A percentile compares a stretch with the other conserved stretches of the same genome.
These are phyloP conservation scores for Pipa parva DNA, from an alignment of 2,113 vertebrate genomes.

Conservation along the genomic window DNA sequence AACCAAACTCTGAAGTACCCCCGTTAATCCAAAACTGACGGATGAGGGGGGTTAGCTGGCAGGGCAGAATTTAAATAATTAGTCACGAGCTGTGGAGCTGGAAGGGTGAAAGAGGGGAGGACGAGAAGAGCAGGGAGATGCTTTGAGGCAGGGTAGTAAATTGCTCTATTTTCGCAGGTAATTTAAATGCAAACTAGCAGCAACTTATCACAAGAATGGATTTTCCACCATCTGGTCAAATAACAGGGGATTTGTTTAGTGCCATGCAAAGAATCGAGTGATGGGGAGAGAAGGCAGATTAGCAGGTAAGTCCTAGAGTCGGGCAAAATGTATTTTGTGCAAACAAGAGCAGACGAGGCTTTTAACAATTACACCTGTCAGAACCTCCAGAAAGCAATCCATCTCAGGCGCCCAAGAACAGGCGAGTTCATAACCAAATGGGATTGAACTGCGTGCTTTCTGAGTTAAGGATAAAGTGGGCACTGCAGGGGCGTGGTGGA, in stretches of 20 bases:
- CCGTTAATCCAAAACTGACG: slow-evolving; percentile 31
- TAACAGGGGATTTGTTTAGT: slow-evolving; percentile 99
- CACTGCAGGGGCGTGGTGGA: slow-evolving; percentile 16
- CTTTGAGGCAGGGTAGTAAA: slow-evolving; percentile 99
- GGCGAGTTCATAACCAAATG: slow-evolving; percentile 92
- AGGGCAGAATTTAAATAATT: slow-evolving; percentile 93
- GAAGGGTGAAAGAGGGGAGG: slow-evolving; percentile 79
- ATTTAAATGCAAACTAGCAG: slow-evolving; percentile 99
- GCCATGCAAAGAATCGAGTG: slow-evolving; percentile 99
- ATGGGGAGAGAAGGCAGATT: slow-evolving; percentile 93
- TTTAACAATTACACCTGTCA: slow-evolving; percentile 99
- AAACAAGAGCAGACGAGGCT: slow-evolving; percentile 99
- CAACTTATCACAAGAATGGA: slow-evolving; percentile 99
- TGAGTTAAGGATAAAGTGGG: slow-evolving; percentile 39
- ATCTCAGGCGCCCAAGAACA: slow-evolving; percentile 93
- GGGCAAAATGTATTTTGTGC: slow-evolving; percentile 99
- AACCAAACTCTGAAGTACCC: slow-evolving; percentile 43
- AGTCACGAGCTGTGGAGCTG: slow-evolving; percentile 90
- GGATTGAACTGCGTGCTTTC: slow-evolving; percentile 48
- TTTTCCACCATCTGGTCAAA: slow-evolving; percentile 99
- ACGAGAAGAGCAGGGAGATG: slow-evolving; percentile 70
- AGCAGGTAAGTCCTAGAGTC: slow-evolving; percentile 94
- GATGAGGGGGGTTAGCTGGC: slow-evolving; percentile 72
- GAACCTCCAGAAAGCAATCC: slow-evolving; percentile 98
- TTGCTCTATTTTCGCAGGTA: slow-evolving; percentile 99